These are phyloP conservation scores for Agelas oroides DNA, from an alignment of 37 sponge, comb jelly and placozoan species.

Conservation along the genomic window DNA sequence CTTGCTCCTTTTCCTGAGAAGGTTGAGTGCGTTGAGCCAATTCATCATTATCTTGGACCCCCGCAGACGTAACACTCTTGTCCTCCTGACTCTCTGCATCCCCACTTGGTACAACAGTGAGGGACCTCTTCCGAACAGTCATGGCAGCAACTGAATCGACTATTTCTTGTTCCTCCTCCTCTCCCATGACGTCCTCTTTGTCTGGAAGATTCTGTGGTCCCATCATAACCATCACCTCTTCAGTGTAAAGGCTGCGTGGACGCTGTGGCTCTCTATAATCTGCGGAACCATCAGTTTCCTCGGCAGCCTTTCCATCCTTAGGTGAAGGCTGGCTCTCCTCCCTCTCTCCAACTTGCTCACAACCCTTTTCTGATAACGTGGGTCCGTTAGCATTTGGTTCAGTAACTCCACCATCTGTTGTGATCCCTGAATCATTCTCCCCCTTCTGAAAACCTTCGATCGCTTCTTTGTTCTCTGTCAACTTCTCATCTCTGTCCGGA, in stretches of 20 bases:
- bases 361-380: background rate
- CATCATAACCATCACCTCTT: background rate
- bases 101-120: background rate
- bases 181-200: background rate
- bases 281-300: background rate
- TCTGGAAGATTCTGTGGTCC: background rate
- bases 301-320: too few species aligned
- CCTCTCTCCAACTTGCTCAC: background rate
- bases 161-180: too few species aligned
- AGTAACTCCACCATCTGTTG: too few species aligned
- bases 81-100: background rate
- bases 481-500: slow-evolving; percentile 2
- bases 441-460: background rate
- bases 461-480: background rate
- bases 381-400: too few species aligned
- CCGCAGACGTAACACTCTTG: too few species aligned
- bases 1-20: too few species aligned
- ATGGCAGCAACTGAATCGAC: too few species aligned
- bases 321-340: too few species aligned
- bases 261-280: background rate
- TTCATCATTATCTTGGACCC: too few species aligned
- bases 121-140: background rate
- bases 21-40: too few species aligned
- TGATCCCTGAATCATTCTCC: too few species aligned
- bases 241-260: background rate